Percentiles rank a stretch among this genome's conserved stretches.
Evolutionary conservation across 2,797 vertebrate species (phyloP).

Genomic region (Micrastur ruficollis): DNA sequence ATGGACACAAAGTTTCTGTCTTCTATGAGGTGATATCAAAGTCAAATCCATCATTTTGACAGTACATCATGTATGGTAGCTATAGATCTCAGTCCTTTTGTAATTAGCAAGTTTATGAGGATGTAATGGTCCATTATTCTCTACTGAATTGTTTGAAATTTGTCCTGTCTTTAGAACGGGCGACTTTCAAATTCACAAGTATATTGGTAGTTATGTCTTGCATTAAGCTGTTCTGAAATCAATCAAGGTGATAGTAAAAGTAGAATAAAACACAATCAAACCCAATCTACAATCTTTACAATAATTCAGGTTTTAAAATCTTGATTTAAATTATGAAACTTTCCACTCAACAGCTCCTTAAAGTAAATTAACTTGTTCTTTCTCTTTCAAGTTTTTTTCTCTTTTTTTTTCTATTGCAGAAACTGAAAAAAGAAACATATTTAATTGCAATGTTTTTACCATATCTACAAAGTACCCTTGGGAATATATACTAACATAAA

Average conservation of each 20-base stretch:
- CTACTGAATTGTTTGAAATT: conserved; percentile 19
- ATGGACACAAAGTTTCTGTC: background rate
- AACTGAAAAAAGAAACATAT: background rate
- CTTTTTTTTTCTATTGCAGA: background rate
- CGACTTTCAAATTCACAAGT: background rate
- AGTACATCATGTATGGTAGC: conserved; percentile 1
- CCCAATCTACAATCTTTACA: background rate
- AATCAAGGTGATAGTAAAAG: background rate
- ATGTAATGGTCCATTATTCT: conserved; percentile 52
- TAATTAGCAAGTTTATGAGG: conserved; percentile 64
- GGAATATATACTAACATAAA: background rate
- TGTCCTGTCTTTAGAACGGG: conserved; percentile 32
- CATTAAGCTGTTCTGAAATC: background rate
- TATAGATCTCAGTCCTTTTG: conserved; percentile 9
- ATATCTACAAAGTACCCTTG: background rate
- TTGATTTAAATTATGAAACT: background rate
- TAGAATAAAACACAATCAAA: background rate
- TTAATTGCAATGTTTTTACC: background rate
- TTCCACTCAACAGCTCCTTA: background rate
- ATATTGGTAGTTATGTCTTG: background rate
- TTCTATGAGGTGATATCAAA: conserved; percentile 1
- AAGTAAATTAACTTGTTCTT: background rate
- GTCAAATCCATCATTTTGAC: conserved; percentile 39
- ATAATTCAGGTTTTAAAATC: background rate
- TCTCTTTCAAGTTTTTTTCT: background rate